These are phyloP conservation scores for Sprattus sprattus DNA, from an alignment of 2,113 vertebrate species.

Conservation along the genomic window DNA sequence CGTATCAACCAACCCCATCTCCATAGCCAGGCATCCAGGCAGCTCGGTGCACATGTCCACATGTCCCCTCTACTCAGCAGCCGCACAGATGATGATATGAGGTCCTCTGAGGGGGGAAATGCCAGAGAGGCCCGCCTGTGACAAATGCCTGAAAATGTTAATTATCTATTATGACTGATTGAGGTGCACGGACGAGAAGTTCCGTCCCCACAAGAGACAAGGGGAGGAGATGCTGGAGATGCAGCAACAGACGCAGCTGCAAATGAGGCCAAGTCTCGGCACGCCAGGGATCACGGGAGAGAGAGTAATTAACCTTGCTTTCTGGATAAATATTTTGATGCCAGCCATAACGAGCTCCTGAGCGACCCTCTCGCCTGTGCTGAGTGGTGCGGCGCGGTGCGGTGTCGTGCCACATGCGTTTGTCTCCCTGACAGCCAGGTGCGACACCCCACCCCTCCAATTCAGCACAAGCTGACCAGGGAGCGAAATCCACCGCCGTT, in stretches of 20 bases:
- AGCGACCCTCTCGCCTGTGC: neutral
- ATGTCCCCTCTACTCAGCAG: neutral
- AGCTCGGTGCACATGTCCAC: neutral
- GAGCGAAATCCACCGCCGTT: neutral
- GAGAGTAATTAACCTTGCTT: slow-evolving; percentile 12
- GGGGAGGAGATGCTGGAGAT: too few relatives aligned
- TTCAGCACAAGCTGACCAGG: neutral
- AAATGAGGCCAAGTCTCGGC: neutral
- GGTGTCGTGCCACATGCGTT: neutral
- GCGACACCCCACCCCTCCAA: neutral
- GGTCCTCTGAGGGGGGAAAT: neutral
- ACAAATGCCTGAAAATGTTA: neutral
- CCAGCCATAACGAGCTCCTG: neutral
- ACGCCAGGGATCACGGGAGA: neutral
- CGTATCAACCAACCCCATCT: neutral
- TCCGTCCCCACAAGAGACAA: neutral
- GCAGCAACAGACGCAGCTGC: neutral
- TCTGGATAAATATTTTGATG: slow-evolving; percentile 19
- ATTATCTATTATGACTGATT: slow-evolving; percentile 1
- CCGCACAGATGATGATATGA: neutral
- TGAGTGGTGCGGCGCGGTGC: neutral
- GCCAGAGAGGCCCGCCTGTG: neutral
- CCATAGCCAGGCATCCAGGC: neutral
- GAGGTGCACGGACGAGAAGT: neutral
- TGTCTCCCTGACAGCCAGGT: slow-evolving; percentile 1